Conservation (phyloP, 1,140 invertebrate genomes). For the Galleria mellonella region DNA sequence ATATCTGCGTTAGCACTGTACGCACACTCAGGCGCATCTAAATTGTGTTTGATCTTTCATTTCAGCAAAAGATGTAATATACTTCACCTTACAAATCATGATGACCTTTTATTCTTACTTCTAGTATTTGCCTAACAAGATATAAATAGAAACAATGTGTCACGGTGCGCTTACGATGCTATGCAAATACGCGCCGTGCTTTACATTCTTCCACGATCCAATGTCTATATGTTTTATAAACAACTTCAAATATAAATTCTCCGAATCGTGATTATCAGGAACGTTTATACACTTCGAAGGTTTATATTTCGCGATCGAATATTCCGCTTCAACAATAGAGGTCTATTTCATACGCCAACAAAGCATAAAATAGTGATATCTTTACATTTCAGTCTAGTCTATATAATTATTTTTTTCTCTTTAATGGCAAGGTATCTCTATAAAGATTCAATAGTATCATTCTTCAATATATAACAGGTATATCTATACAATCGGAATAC, state of each 20-base stretch:
- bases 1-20: not conserved
- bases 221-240: slow-evolving; percentile 43
- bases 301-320: slow-evolving; percentile 36
- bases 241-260: slow-evolving; percentile 54
- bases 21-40: slow-evolving; percentile 4
- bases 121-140: not conserved
- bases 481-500: slow-evolving; percentile 66
- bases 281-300: slow-evolving; percentile 44
- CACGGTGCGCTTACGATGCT: not conserved
- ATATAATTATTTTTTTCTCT: slow-evolving; percentile 66
- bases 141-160: too few species aligned
- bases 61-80: not conserved
- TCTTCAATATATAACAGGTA: slow-evolving; percentile 68
- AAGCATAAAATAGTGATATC: slow-evolving; percentile 74
- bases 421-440: slow-evolving; percentile 73
- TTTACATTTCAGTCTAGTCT: slow-evolving; percentile 73
- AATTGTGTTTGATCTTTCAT: slow-evolving; percentile 1
- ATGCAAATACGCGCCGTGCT: slow-evolving; percentile 1
- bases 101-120: not conserved
- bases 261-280: slow-evolving; percentile 45
- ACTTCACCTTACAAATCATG: not conserved
- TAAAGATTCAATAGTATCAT: slow-evolving; percentile 72
- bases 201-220: slow-evolving; percentile 35
- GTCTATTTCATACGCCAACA: slow-evolving; percentile 65
- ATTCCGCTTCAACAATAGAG: slow-evolving; percentile 57